Evolutionary conservation across 2,113 vertebrate species (phyloP).

Genomic region (Leucopsar rothschildi): DNA sequence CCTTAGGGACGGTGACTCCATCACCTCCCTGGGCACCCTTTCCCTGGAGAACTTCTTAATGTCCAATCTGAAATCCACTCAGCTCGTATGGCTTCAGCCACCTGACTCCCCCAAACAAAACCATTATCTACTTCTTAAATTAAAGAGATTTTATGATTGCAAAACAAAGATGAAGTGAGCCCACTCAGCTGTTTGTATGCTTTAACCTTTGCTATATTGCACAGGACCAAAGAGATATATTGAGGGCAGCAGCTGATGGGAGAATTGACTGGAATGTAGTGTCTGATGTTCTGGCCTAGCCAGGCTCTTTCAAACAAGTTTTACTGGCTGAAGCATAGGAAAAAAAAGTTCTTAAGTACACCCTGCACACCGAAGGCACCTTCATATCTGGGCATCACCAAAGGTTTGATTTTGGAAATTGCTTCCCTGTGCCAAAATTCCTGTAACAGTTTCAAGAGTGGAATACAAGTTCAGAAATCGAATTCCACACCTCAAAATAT

Average conservation of each 20-base stretch:
- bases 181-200: not conserved
- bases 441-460: not conserved
- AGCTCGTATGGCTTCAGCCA: fast-evolving
- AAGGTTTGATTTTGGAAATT: not conserved
- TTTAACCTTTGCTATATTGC: not conserved
- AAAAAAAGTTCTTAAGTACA: not conserved
- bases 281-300: not conserved
- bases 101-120: not conserved
- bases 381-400: not conserved
- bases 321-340: not conserved
- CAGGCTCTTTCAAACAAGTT: not conserved
- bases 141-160: not conserved
- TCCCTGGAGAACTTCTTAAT: not conserved
- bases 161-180: not conserved
- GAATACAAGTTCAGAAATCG: not conserved
- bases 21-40: not conserved
- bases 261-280: not conserved
- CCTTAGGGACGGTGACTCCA: not conserved
- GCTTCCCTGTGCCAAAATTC: not conserved
- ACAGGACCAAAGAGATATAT: not conserved
- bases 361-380: not conserved
- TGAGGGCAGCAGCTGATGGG: not conserved
- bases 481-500: not conserved
- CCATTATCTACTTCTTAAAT: not conserved
- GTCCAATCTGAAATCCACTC: not conserved